Evolutionary conservation across 2,888 invertebrate genomes (phyloP).

Genomic region (Catocala fraxini): DNA sequence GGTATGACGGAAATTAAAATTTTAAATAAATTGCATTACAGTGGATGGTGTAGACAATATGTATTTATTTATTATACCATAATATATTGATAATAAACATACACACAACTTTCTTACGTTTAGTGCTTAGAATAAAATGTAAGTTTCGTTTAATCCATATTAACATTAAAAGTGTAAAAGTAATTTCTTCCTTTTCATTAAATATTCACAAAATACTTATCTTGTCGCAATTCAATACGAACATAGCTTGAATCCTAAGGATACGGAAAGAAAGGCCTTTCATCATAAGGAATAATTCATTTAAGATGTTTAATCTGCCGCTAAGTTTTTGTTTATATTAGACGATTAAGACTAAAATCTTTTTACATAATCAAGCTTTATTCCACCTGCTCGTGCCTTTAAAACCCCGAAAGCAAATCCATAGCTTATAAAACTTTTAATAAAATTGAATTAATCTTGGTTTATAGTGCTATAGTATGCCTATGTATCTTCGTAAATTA

Average conservation of each 20-base stretch:
- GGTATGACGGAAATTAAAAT: slow-evolving; percentile 8
- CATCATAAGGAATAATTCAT: neutral
- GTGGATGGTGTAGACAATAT: too few relatives aligned
- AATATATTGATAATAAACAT: too few relatives aligned
- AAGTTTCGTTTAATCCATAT: too few relatives aligned
- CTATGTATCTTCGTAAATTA: slow-evolving; percentile 9
- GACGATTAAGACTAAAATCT: neutral
- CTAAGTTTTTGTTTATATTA: neutral
- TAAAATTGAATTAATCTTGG: slow-evolving; percentile 10
- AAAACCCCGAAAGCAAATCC: slow-evolving; percentile 10
- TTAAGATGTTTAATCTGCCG: neutral
- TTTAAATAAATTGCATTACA: neutral
- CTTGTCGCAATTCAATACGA: too few relatives aligned
- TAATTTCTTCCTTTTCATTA: too few relatives aligned
- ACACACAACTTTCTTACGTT: too few relatives aligned
- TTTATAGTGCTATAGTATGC: neutral
- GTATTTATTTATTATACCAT: too few relatives aligned
- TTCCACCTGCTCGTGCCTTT: slow-evolving; percentile 4
- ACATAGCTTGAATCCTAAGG: too few relatives aligned
- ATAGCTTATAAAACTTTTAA: slow-evolving; percentile 5
- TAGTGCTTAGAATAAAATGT: too few relatives aligned
- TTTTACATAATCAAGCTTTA: slow-evolving; percentile 5
- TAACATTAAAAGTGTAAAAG: too few relatives aligned
- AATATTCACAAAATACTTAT: too few relatives aligned
- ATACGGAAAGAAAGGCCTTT: too few relatives aligned